These are phyloP conservation scores for Melospiza georgiana DNA, from an alignment of 2,113 vertebrate genomes.

Conservation along the genomic window DNA sequence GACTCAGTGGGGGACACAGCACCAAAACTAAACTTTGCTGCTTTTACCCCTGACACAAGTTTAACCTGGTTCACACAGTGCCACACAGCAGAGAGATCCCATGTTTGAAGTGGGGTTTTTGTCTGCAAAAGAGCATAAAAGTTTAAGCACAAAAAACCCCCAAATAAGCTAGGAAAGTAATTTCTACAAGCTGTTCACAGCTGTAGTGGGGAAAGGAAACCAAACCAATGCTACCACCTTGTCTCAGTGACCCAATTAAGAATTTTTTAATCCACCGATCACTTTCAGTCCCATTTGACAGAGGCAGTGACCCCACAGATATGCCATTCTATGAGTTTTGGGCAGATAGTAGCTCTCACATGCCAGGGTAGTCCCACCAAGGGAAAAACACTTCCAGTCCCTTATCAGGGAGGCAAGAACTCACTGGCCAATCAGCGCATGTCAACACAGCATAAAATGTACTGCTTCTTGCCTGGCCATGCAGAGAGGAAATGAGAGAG, in stretches of 20 bases:
- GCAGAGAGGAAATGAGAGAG: neutral
- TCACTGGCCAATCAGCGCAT: neutral
- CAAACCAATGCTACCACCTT: neutral
- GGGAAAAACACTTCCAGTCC: neutral
- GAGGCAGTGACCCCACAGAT: neutral
- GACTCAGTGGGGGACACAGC: neutral
- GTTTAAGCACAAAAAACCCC: neutral
- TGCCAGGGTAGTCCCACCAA: neutral
- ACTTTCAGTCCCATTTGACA: neutral
- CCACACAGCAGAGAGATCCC: neutral
- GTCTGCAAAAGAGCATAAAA: neutral
- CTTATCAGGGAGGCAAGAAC: neutral
- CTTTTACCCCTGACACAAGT: neutral
- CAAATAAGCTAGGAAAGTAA: neutral
- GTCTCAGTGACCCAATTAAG: neutral
- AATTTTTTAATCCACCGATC: neutral
- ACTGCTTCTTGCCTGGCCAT: neutral
- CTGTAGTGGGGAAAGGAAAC: neutral
- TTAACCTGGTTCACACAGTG: neutral
- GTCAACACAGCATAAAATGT: neutral
- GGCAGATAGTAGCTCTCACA: neutral
- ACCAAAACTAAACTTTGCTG: neutral
- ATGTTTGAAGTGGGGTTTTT: neutral
- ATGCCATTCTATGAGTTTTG: neutral
- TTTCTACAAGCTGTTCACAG: neutral